A percentile compares a stretch with the other conserved stretches of the same genome.
These are phyloP conservation scores for Saccostrea echinata DNA, from an alignment of 1,140 invertebrate species.

Conservation along the genomic window DNA sequence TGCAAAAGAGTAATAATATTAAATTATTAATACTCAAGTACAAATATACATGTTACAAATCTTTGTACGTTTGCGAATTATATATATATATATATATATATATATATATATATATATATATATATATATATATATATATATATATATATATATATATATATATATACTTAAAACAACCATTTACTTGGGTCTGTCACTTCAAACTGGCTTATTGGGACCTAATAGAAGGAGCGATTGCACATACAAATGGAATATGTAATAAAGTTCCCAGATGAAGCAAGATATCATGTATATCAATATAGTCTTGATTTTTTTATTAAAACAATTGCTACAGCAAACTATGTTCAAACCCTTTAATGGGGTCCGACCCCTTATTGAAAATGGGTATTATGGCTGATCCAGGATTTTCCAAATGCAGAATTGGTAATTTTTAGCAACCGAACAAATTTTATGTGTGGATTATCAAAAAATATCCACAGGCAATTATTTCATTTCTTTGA, in stretches of 20 bases:
- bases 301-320: background rate
- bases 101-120: too few species aligned
- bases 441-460: background rate
- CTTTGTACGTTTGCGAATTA: too few species aligned
- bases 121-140: too few species aligned
- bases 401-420: background rate
- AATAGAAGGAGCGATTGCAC: background rate
- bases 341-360: background rate
- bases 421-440: background rate
- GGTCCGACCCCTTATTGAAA: background rate
- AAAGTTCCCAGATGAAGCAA: background rate
- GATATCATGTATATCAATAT: slow-evolving; percentile 10
- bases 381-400: background rate
- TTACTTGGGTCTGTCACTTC: background rate
- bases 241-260: slow-evolving; percentile 7
- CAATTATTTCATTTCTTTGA: too few species aligned
- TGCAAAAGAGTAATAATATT: too few species aligned
- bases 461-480: too few species aligned
- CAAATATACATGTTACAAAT: too few species aligned
- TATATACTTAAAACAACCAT: too few species aligned
- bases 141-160: too few species aligned
- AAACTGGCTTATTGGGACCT: background rate
- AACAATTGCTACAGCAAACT: background rate
- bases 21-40: too few species aligned
- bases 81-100: too few species aligned